These are phyloP conservation scores for Chiroxiphia lanceolata DNA, from an alignment of 2,797 vertebrate species.

Conservation along the genomic window DNA sequence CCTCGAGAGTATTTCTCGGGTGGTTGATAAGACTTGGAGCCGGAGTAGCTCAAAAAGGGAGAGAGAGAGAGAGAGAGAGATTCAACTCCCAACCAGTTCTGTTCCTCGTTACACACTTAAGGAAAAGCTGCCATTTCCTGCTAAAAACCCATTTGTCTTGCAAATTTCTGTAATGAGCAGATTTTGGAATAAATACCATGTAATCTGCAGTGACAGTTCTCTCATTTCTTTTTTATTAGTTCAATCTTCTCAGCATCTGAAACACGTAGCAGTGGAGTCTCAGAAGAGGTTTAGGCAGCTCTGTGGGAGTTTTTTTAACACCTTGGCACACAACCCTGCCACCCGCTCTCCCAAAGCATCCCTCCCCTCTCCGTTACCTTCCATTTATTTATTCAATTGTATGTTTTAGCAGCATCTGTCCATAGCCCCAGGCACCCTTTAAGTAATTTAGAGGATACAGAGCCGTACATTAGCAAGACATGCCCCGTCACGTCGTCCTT, in stretches of 20 bases:
- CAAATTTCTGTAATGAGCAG: conserved; percentile 78
- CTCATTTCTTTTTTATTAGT: conserved; percentile 80
- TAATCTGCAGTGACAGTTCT: conserved; percentile 77
- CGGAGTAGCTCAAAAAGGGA: background rate
- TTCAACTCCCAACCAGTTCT: background rate
- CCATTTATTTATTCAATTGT: conserved; percentile 48
- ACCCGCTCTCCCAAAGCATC: background rate
- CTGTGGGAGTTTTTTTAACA: conserved; percentile 47
- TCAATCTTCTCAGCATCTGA: conserved; percentile 78
- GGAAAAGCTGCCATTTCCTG: conserved; percentile 68
- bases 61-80: background rate
- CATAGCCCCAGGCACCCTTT: conserved; percentile 41
- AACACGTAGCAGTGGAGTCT: conserved; percentile 62
- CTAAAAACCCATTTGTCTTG: conserved; percentile 78
- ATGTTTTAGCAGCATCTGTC: conserved; percentile 54
- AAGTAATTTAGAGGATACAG: conserved; percentile 42
- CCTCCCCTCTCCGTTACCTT: conserved; percentile 9
- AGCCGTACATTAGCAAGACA: background rate
- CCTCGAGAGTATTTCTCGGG: conserved; percentile 32
- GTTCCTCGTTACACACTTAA: conserved; percentile 60
- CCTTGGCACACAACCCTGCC: conserved; percentile 52
- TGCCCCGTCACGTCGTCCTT: background rate
- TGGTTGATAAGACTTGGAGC: conserved; percentile 58
- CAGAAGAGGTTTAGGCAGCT: conserved; percentile 68
- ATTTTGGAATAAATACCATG: conserved; percentile 79